Evolutionary conservation across 2,888 invertebrate species (phyloP), one percentile per base, ranked within the genome.

Genomic region (Epinotia nisella): DNA sequence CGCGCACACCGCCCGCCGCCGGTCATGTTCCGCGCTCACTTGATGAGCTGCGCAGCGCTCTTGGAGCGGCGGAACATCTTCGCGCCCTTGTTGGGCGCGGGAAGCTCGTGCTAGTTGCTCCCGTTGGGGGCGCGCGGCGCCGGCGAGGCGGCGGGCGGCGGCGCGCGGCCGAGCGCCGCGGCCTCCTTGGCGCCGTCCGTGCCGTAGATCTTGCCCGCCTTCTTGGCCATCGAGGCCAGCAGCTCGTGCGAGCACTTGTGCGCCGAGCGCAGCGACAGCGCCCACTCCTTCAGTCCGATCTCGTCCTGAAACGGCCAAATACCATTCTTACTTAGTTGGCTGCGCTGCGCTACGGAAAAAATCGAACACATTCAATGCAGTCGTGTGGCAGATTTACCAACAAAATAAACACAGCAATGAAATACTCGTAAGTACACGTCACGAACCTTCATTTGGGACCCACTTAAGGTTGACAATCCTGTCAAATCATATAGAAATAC

Each of bases 211-310:
- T 98, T 99, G 80, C 99, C 99, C 51, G 99, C 99, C 93, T 99
- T 99, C 89, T 97, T 97, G 76, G 99, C 99, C 98, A 99, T 99
- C 66, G 97, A 98, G 70, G 98, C 98, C 75, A 99, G 95, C 82
- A 99, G 95, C 90, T 99, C 99, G 87, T 97, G 96, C 3, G 99
- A 99, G 86, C 97, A 96, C 92, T 98, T 98, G 94, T 99, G 99
- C 49, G 99, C 99, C 35, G 98, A 97, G 78, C 98, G 96, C 81
- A 99, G 94, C 67, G 99, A 99, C 75, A 97, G 95, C 78, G 98
- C 97, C 99, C 99, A 99, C 90, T 99, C 99, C 87, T 98, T 99
- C 80, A 99, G 96, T 75, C 99, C 98, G 86, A 99, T 99, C 94
- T 99, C 99, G 91, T 99, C 98, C 98, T 98, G 82, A n/a, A 79